Evolutionary conservation across 2,797 vertebrate genomes (phyloP), one percentile per base, ranked within the genome.

Genomic region (Paramormyrops hopkinsi): DNA sequence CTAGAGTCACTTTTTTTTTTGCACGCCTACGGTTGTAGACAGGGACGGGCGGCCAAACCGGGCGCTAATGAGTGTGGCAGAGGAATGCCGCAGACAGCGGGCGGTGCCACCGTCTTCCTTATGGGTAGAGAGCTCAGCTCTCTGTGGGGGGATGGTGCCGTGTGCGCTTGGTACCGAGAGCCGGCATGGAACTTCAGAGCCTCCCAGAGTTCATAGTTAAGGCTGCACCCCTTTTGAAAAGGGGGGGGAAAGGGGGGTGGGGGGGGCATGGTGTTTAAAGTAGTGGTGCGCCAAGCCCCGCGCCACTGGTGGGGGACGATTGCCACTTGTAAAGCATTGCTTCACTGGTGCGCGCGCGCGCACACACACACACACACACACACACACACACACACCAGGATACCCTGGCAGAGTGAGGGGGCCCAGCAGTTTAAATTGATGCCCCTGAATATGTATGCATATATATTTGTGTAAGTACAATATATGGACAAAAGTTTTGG

Each of bases 21-120:
- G 89, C 69, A 90, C 89, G 90, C 73, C 91, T 89, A 84, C 41
- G 17, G 37, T 85, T 85, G 79, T 37, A 50, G 69, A 25, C 29
- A 50, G 88, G 89, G 83, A 4, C 51, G 19, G 19, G 14, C 29
- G 0, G 65, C 56, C 19, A 22, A 59, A 59, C 56, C 6, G 56
- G 56, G 56, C 5, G n/a, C 56, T 59, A 59, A 59, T 59, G 56
- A 22, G n/a, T 6, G n/a, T 59, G 56, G 56, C 56, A 59, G 56
- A 59, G 56, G 56, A 59, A 59, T 0, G 56, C n/a, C 6, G n/a
- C 56, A 22, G 56, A 59, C 56, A 59, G 56, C 0, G 6, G 19
- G 56, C 56, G 19, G 19, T 22, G 56, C 56, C 56, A 59, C 7
- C 2, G 56, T 59, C 56, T 59, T 59, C 56, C 56, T 59, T 59